Conservation (phyloP, 2,888 invertebrate species). For the Stenichneumon culpator region DNA sequence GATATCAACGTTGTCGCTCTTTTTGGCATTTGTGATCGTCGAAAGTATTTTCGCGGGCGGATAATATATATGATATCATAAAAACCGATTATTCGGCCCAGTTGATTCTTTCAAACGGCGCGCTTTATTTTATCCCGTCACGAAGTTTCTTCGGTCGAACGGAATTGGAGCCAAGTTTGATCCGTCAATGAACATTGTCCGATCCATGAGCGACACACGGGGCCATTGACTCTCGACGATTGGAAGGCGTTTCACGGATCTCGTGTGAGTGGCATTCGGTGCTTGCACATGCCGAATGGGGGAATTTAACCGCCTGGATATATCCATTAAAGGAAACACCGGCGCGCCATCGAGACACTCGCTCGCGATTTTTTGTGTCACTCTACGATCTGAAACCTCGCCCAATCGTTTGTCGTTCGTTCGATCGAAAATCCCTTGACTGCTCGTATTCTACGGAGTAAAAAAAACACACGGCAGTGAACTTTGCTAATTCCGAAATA, state of each 20-base stretch:
- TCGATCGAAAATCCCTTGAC: background rate
- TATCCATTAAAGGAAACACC: slow-evolving; percentile 60
- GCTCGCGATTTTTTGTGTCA: slow-evolving; percentile 25
- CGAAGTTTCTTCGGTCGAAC: slow-evolving; percentile 40
- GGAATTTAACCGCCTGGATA: slow-evolving; percentile 42
- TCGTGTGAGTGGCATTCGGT: slow-evolving; percentile 32
- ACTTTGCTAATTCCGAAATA: too few species aligned
- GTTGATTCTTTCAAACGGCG: slow-evolving; percentile 12
- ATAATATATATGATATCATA: background rate
- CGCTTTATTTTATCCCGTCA: slow-evolving; percentile 39
- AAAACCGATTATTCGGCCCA: slow-evolving; percentile 23
- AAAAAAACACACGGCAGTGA: too few species aligned
- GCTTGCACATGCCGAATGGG: slow-evolving; percentile 21
- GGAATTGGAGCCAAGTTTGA: background rate
- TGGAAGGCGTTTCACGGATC: background rate
- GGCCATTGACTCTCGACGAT: slow-evolving; percentile 13
- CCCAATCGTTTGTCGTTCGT: background rate
- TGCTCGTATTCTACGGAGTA: too few species aligned
- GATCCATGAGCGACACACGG: background rate
- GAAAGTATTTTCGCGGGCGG: too few species aligned
- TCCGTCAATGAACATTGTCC: slow-evolving; percentile 33
- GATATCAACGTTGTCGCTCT: background rate
- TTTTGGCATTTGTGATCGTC: background rate
- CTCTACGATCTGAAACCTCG: slow-evolving; percentile 35
- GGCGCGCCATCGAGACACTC: slow-evolving; percentile 56